Evolutionary conservation across 2,113 vertebrate species (phyloP).

Genomic region (Aspiorhynchus laticeps): DNA sequence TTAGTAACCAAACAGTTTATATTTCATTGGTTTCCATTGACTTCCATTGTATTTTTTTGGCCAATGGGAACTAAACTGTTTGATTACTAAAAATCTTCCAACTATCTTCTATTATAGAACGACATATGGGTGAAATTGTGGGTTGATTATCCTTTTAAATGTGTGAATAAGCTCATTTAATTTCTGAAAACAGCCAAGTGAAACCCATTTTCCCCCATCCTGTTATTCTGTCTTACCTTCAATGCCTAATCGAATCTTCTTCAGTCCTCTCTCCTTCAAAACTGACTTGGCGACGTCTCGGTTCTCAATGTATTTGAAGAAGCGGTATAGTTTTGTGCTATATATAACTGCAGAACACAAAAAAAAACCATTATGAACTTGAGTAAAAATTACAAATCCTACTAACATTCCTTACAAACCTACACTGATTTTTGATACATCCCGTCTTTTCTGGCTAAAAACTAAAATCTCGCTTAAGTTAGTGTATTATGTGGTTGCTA

Average conservation of each 20-base stretch:
- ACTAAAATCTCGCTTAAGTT: not conserved
- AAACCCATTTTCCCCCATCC: not conserved
- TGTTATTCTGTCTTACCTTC: slow-evolving; percentile 82
- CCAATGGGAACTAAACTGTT: not conserved
- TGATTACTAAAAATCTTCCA: not conserved
- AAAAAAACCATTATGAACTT: slow-evolving; percentile 51
- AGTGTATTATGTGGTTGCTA: not conserved
- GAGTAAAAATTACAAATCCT: not conserved
- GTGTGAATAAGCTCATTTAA: not conserved
- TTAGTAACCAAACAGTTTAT: not conserved
- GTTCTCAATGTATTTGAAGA: slow-evolving; percentile 99
- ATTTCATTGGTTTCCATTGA: not conserved
- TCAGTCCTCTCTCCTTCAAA: slow-evolving; percentile 95
- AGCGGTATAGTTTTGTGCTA: slow-evolving; percentile 97
- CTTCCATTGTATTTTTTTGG: not conserved
- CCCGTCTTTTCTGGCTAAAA: not conserved
- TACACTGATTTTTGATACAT: not conserved
- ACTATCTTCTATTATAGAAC: not conserved
- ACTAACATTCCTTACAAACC: slow-evolving; percentile 31
- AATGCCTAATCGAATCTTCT: slow-evolving; percentile 96
- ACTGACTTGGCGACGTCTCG: slow-evolving; percentile 96
- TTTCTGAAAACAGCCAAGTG: not conserved
- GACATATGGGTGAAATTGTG: too few species aligned
- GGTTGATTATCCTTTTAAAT: not conserved
- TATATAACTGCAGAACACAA: slow-evolving; percentile 86